These are phyloP conservation scores for Chloroceryle aenea DNA, from an alignment of 2,113 vertebrate genomes.

Conservation along the genomic window DNA sequence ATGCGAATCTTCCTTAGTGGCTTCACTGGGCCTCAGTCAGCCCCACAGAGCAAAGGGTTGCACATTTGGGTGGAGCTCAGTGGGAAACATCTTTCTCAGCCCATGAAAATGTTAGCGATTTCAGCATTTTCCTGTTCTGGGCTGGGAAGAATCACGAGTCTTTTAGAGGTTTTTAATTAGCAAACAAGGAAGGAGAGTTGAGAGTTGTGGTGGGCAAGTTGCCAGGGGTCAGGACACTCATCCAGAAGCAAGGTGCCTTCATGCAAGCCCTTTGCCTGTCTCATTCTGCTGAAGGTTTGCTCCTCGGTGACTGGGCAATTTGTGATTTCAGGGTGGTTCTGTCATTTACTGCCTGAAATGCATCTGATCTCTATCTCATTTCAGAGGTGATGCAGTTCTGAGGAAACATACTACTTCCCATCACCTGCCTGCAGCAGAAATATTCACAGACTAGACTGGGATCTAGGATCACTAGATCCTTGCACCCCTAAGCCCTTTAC, in stretches of 20 bases:
- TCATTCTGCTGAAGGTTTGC: neutral
- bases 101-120: slow-evolving; percentile 27
- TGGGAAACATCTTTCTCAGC: slow-evolving; percentile 59
- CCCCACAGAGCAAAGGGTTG: neutral
- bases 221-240: neutral
- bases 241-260: neutral
- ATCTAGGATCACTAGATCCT: neutral
- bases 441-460: neutral
- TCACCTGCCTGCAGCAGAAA: neutral
- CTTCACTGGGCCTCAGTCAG: neutral
- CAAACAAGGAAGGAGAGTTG: neutral
- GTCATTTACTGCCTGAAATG: neutral
- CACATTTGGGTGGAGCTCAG: slow-evolving; percentile 27
- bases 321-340: slow-evolving; percentile 15
- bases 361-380: neutral
- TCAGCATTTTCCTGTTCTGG: slow-evolving; percentile 16
- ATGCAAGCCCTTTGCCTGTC: neutral
- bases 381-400: neutral
- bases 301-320: neutral
- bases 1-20: neutral
- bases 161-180: slow-evolving; percentile 25
- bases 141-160: neutral
- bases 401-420: neutral
- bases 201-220: neutral
- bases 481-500: neutral